Percentiles rank a stretch among this genome's conserved stretches.
Evolutionary conservation across 2,888 invertebrate genomes (phyloP).

Genomic region (Rhagium mordax): DNA sequence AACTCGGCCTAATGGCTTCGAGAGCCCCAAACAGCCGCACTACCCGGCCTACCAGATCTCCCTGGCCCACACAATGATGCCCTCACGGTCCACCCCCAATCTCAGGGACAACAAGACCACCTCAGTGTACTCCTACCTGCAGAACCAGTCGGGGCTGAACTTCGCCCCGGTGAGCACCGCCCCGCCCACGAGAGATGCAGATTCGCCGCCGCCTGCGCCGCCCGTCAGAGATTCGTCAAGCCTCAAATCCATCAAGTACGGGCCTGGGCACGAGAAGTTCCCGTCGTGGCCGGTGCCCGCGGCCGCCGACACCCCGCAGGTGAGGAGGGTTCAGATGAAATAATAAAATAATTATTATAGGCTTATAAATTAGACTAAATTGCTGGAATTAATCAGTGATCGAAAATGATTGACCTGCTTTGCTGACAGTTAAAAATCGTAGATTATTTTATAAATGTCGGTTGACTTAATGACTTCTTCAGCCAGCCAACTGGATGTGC

Average conservation of each 20-base stretch:
- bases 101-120: slow-evolving; percentile 56
- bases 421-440: too few species aligned
- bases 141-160: slow-evolving; percentile 63
- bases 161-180: slow-evolving; percentile 49
- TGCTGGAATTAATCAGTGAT: too few species aligned
- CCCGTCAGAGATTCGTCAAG: slow-evolving; percentile 80
- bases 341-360: too few species aligned
- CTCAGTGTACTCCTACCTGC: slow-evolving; percentile 63
- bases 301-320: slow-evolving; percentile 72
- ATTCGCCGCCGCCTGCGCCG: slow-evolving; percentile 74
- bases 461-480: neutral
- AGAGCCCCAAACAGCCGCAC: slow-evolving; percentile 52
- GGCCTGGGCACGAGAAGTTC: slow-evolving; percentile 82
- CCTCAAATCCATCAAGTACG: slow-evolving; percentile 78
- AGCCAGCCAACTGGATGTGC: neutral
- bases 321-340: slow-evolving; percentile 32
- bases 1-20: slow-evolving; percentile 63
- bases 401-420: too few species aligned
- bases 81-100: slow-evolving; percentile 71
- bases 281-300: slow-evolving; percentile 83
- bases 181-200: slow-evolving; percentile 68
- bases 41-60: slow-evolving; percentile 49
- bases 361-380: too few species aligned
- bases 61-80: slow-evolving; percentile 66
- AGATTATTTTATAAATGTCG: too few species aligned